Base-by-base conservation (phyloP, 1,140 invertebrate species). In the Araneus ventricosus region DNA sequence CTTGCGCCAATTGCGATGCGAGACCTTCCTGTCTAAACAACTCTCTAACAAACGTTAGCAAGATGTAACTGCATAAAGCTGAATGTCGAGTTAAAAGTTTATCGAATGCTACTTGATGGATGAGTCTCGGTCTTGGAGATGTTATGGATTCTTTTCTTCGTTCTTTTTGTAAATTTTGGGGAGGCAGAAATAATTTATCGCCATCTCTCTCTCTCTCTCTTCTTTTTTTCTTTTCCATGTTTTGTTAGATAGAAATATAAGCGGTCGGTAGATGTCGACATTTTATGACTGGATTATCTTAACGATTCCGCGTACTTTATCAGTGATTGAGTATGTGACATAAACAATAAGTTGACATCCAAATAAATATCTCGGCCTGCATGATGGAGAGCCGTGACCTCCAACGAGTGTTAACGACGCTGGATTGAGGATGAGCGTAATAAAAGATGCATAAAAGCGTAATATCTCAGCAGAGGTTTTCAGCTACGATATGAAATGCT, bases 31-130 rank as follows among this genome's bases (percentile, higher is more conserved):
- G 20, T 20, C 41, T 45, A 88, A 88, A 70, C 61, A 88, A 52
- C 61, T 7, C 87, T 30, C 63, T 75, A 67, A 70, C 59, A 88
- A 88, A 52, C 34, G 87, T 88, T 88, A 88, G 87, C 87, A 88
- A 45, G 87, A 88, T 88, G 87, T 88, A 88, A 88, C 61, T 41
- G 61, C 63, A 75, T 70, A 70, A 88, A 41, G 63, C 61, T n/a
- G 61, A 22, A 70, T 88, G 63, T 88, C 59, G 24, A 88, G 34
- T 88, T 70, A 88, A 88, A 88, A 88, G 61, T 70, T 88, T 88
- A 88, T 88, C 63, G 87, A 88, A 75, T 87, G 85, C n/a, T 75
- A 70, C 24, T 88, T 88, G 87, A 88, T 88, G 87, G 87, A 88
- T 88, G 63, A 20, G n/a, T 45, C 14, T 7, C 61, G 70, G 45